Conservation (phyloP, 2,797 vertebrate genomes). For the Erethizon dorsatum region DNA sequence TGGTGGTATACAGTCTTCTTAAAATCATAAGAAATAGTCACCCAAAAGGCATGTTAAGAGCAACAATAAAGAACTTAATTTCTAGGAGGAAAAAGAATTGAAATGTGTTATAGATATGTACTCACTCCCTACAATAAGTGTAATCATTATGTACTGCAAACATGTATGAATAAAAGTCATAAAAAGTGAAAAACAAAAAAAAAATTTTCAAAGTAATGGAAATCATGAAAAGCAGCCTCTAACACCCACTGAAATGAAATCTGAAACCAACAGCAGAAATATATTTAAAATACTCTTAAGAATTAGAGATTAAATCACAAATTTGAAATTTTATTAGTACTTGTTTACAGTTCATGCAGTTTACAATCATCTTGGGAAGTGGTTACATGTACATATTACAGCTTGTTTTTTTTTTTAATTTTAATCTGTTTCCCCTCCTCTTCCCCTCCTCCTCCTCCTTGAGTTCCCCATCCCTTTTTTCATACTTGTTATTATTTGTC, state of each 20-base stretch:
- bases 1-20: background rate
- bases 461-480: background rate
- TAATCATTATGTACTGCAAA: background rate
- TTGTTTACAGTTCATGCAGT: background rate
- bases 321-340: background rate
- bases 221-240: background rate
- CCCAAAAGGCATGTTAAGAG: background rate
- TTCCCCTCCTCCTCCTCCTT: background rate
- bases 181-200: background rate
- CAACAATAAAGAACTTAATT: background rate
- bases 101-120: background rate
- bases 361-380: background rate
- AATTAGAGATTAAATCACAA: background rate
- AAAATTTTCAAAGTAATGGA: background rate
- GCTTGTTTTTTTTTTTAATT: background rate
- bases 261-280: background rate
- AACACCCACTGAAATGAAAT: background rate
- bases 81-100: background rate
- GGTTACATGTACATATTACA: no score
- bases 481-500: background rate
- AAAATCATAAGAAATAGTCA: background rate
- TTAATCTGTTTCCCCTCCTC: background rate
- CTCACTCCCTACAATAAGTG: background rate
- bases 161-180: background rate
- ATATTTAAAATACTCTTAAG: background rate